phyloP scores from a whole-genome alignment of 53 echinoderm and acorn worm genomes.

The Temnopleurus reevesii region DNA sequence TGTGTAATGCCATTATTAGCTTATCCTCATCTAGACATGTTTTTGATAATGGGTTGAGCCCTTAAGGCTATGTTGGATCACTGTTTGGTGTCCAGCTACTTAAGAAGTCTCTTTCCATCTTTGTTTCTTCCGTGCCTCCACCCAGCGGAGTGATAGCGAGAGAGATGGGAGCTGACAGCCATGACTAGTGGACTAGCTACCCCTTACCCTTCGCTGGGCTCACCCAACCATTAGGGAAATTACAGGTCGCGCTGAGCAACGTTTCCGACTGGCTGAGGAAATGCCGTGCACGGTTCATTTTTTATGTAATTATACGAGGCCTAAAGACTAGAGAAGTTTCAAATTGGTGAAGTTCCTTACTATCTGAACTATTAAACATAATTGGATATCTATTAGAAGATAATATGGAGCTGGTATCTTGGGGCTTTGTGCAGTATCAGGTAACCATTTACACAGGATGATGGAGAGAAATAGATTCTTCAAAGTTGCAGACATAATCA shows the following conservation, averaged over 20 bases:
- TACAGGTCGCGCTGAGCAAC: background rate
- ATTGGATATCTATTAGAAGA: slow-evolving; percentile 5
- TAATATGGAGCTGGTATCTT: background rate
- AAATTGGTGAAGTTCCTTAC: background rate
- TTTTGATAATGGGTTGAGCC: background rate
- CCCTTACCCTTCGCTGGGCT: slow-evolving; percentile 21
- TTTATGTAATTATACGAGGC: background rate
- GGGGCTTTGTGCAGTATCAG: background rate
- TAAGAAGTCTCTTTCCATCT: background rate
- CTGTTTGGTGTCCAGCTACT: slow-evolving; percentile 21
- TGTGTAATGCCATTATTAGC: background rate
- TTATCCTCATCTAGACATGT: background rate
- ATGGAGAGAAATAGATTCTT: too few species aligned
- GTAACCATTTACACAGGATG: too few species aligned
- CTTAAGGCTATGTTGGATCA: slow-evolving; percentile 15
- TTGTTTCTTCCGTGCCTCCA: slow-evolving; percentile 8
- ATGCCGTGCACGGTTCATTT: background rate
- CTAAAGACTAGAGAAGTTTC: background rate
- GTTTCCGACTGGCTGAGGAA: background rate
- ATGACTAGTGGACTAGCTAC: background rate
- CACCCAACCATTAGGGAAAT: slow-evolving; percentile 53
- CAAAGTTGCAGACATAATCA: too few species aligned
- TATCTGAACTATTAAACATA: background rate
- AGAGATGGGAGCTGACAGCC: slow-evolving; percentile 34
- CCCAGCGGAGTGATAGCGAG: background rate